Conservation (phyloP, 2,113 vertebrate genomes). For the Seriola dumerili region DNA sequence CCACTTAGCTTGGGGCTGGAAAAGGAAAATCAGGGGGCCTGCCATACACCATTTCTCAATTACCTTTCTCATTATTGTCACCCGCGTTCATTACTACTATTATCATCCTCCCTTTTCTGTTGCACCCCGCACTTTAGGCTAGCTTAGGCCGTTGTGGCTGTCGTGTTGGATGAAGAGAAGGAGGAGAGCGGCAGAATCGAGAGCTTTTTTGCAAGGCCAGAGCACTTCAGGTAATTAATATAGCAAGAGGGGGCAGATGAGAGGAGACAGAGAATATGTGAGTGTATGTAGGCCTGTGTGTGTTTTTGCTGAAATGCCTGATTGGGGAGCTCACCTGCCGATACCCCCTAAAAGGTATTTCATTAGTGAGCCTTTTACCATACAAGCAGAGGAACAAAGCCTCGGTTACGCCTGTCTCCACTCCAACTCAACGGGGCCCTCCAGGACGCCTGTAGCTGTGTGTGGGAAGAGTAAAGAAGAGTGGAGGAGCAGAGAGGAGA, state of each 20-base stretch:
- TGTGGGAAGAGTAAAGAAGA: conserved; percentile 66
- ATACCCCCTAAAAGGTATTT: conserved; percentile 93
- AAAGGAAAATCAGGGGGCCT: conserved; percentile 62
- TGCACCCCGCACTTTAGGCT: conserved; percentile 67
- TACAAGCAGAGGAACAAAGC: conserved; percentile 90
- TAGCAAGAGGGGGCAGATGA: conserved; percentile 89
- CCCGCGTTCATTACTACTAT: conserved; percentile 75
- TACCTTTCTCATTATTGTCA: conserved; percentile 80
- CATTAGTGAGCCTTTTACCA: conserved; percentile 91
- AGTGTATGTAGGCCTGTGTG: conserved; percentile 64
- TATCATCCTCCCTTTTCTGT: conserved; percentile 74
- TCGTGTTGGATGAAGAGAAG: conserved; percentile 67
- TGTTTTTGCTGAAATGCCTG: conserved; percentile 69
- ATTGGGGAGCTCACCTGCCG: conserved; percentile 94
- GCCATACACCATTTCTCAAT: conserved; percentile 76
- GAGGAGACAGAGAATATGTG: conserved; percentile 84
- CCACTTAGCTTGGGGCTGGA: conserved; percentile 70
- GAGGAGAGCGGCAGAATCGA: conserved; percentile 78
- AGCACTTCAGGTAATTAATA: conserved; percentile 95
- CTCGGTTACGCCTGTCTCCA: conserved; percentile 91
- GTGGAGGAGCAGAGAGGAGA: conserved; percentile 64
- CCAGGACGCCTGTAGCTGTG: conserved; percentile 75
- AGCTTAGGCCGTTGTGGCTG: conserved; percentile 62
- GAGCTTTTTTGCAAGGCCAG: conserved; percentile 81
- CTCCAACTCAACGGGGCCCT: conserved; percentile 93